These are phyloP conservation scores for Chelon labrosus DNA, from an alignment of 2,797 vertebrate species.

Conservation along the genomic window DNA sequence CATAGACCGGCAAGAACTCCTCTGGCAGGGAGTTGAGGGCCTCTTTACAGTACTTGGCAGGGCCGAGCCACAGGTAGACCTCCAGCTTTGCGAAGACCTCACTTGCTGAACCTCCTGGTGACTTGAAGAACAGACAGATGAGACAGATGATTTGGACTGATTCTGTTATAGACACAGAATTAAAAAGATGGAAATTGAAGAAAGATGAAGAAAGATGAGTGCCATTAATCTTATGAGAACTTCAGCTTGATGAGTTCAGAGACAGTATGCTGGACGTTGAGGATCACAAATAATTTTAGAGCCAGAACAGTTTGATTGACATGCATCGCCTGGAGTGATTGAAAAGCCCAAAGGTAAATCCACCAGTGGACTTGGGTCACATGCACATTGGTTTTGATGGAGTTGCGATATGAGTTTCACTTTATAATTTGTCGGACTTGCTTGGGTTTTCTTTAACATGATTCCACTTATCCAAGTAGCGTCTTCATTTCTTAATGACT, in stretches of 20 bases:
- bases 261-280: neutral
- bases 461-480: no score
- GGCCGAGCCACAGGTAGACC: conserved; percentile 93
- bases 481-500: no score
- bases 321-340: neutral
- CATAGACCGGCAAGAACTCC: conserved; percentile 87
- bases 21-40: conserved; percentile 85
- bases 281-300: neutral
- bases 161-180: no score
- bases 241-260: no score
- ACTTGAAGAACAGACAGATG: conserved; percentile 73
- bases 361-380: no score
- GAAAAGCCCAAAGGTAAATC: neutral
- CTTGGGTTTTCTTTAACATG: no score
- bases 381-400: no score
- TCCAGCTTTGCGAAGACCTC: conserved; percentile 94
- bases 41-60: conserved; percentile 90
- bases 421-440: no score
- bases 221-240: no score
- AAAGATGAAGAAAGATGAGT: no score
- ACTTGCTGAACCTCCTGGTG: conserved; percentile 85
- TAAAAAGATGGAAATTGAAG: neutral
- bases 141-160: neutral
- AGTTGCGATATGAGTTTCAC: no score
- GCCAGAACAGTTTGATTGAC: neutral